Evolutionary conservation across 2,797 vertebrate species (phyloP).

Genomic region (Aphelocoma californica): DNA sequence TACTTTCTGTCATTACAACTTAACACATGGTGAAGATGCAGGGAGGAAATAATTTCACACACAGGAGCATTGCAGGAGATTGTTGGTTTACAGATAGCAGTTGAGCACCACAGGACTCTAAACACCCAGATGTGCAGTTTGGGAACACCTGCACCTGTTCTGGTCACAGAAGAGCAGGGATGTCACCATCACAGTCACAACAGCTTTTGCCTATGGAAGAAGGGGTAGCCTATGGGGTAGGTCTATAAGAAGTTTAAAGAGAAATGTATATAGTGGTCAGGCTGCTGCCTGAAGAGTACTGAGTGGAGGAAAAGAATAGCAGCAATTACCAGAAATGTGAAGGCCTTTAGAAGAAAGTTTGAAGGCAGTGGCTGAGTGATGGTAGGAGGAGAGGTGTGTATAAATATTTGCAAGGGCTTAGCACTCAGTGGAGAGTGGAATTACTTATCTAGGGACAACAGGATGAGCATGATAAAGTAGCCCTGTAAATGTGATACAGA

Average conservation of each 20-base stretch:
- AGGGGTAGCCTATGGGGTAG: neutral
- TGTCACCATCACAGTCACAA: neutral
- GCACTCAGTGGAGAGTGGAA: neutral
- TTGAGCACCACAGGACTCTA: neutral
- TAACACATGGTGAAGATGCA: neutral
- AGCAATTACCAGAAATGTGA: neutral
- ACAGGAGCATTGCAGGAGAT: neutral
- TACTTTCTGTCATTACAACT: constrained; percentile 9
- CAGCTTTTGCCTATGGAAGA: neutral
- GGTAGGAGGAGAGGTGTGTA: neutral
- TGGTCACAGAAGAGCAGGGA: neutral
- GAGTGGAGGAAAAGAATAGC: neutral
- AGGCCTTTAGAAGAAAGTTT: neutral
- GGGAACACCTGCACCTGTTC: neutral
- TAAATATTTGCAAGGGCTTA: constrained; percentile 20
- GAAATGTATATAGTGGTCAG: neutral
- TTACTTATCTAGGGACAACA: constrained; percentile 18
- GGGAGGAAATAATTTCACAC: neutral
- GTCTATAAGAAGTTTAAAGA: neutral
- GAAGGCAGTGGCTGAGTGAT: neutral
- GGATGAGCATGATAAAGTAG: neutral
- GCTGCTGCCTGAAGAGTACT: neutral
- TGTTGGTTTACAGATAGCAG: neutral
- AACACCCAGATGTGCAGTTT: neutral
- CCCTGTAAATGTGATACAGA: neutral